Percentiles rank a stretch among this genome's conserved stretches.
phyloP scores from a whole-genome alignment of 2,113 vertebrate species.

The Aegithalos caudatus region DNA sequence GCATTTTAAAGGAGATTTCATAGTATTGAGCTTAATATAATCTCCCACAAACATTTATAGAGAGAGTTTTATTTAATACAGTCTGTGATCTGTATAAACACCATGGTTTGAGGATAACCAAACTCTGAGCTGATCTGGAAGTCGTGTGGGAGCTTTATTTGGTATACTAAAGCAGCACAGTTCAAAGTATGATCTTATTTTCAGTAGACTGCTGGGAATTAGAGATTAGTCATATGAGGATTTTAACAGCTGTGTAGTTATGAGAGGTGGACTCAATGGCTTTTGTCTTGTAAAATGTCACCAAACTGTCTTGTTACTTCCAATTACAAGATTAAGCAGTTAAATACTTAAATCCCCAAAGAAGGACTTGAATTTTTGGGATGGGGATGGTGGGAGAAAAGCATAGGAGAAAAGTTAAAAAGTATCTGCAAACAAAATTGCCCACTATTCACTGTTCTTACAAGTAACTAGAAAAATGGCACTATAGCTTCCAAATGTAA shows the following conservation, averaged over 20 bases:
- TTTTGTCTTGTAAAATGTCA: constrained; percentile 66
- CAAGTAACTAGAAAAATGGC: constrained; percentile 33
- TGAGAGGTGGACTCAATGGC: constrained; percentile 59
- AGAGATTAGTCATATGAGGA: constrained; percentile 63
- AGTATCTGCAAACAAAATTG: background rate
- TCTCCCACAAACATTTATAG: background rate
- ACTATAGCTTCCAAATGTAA: constrained; percentile 44
- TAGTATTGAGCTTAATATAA: background rate
- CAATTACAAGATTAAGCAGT: constrained; percentile 51
- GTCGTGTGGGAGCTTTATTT: constrained; percentile 39
- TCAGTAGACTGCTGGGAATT: constrained; percentile 57
- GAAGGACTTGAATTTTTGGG: background rate
- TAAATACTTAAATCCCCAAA: constrained; percentile 25
- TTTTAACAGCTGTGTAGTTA: constrained; percentile 63
- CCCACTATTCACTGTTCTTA: background rate
- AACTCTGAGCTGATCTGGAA: constrained; percentile 11
- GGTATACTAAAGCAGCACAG: constrained; percentile 34
- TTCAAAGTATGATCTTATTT: constrained; percentile 67
- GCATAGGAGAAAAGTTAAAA: background rate
- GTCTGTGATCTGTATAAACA: background rate
- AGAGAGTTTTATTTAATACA: background rate
- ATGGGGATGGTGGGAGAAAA: background rate
- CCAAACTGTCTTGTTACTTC: constrained; percentile 60
- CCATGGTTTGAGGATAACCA: background rate
- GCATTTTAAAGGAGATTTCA: background rate